Evolutionary conservation across 2,797 vertebrate species (phyloP).

Genomic region (Pangasius sanitwongsei): DNA sequence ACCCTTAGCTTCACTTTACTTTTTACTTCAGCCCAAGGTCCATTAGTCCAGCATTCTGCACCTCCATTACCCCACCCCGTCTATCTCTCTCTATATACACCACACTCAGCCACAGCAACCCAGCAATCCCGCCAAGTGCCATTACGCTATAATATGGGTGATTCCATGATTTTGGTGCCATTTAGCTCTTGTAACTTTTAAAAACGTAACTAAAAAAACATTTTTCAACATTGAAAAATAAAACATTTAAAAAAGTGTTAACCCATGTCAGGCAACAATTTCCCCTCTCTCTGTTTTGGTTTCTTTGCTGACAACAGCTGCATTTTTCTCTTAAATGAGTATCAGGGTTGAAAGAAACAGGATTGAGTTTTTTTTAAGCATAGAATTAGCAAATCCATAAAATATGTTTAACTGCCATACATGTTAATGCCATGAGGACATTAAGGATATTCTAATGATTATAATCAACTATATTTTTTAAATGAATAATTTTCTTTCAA

Average conservation of each 20-base stretch:
- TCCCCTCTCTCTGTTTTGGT: not conserved
- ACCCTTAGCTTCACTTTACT: slow-evolving; percentile 65
- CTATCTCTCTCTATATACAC: slow-evolving; percentile 45
- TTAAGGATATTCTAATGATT: not conserved
- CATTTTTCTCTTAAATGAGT: not conserved
- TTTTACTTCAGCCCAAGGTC: slow-evolving; percentile 64
- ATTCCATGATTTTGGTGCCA: not conserved
- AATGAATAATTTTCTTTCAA: not conserved
- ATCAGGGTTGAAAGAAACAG: not conserved
- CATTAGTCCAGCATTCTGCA: slow-evolving; percentile 61
- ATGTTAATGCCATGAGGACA: not conserved
- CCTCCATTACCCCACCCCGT: slow-evolving; percentile 27
- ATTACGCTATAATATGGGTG: not conserved
- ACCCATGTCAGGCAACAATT: not conserved
- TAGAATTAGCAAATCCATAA: not conserved
- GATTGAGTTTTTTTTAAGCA: not conserved
- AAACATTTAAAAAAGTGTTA: not conserved
- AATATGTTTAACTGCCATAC: not conserved
- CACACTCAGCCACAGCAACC: slow-evolving; percentile 1
- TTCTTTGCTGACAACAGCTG: not conserved
- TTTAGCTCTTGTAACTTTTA: not conserved
- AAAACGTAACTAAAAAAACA: not conserved
- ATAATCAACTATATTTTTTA: not conserved
- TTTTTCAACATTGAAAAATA: not conserved
- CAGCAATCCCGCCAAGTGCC: slow-evolving; percentile 5